Conservation (phyloP, 2,888 invertebrate species). For the Leptopilina syphax region DNA sequence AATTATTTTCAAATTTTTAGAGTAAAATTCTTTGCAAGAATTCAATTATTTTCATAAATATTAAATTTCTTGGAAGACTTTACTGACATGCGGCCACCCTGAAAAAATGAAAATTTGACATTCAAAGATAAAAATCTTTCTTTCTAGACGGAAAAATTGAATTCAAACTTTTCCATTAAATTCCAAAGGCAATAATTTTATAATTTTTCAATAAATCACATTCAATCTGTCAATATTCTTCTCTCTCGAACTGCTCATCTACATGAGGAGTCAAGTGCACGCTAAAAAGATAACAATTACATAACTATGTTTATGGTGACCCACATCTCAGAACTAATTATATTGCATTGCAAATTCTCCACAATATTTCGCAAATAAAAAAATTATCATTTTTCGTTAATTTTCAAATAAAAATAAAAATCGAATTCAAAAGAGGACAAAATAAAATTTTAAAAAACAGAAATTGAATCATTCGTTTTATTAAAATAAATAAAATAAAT, state of each 20-base stretch:
- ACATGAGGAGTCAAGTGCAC: conserved; percentile 52
- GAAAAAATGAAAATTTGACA: not conserved
- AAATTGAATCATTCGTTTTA: not conserved
- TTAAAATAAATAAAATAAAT: not conserved
- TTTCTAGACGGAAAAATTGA: not conserved
- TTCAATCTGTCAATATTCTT: conserved; percentile 14
- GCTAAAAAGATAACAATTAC: conserved; percentile 63
- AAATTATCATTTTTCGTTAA: not conserved
- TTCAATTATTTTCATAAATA: too few relatives aligned
- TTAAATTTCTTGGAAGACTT: too few relatives aligned
- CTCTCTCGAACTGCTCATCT: conserved; percentile 8
- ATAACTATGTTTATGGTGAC: conserved; percentile 71
- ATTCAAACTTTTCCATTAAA: not conserved
- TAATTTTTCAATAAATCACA: conserved; percentile 3
- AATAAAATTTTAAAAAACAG: not conserved
- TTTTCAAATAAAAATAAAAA: not conserved
- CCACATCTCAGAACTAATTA: conserved; percentile 52
- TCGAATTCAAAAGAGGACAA: not conserved
- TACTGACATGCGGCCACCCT: not conserved
- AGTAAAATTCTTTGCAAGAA: too few relatives aligned
- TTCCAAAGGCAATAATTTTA: not conserved
- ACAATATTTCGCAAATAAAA: not conserved
- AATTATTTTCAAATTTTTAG: too few relatives aligned
- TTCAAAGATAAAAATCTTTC: conserved; percentile 3
- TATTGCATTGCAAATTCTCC: conserved; percentile 39